These are phyloP conservation scores for Andrena cerasifolii DNA, from an alignment of 1,140 invertebrate genomes.

Conservation along the genomic window DNA sequence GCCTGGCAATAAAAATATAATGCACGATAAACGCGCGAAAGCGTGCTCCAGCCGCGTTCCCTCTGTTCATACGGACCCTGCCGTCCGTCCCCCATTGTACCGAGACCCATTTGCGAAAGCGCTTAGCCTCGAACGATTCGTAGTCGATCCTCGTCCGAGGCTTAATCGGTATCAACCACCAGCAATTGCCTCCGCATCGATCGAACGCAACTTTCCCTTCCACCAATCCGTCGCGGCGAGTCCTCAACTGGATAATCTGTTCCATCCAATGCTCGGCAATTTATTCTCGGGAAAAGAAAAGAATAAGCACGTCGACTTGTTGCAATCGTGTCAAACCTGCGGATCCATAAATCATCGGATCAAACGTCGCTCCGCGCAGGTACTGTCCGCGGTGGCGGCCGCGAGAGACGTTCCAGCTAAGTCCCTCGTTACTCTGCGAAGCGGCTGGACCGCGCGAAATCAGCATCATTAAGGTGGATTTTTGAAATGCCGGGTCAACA, in stretches of 20 bases:
- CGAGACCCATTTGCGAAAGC: constrained; percentile 59
- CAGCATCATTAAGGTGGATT: constrained; percentile 43
- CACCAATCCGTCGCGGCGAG: constrained; percentile 17
- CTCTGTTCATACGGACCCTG: constrained; percentile 32
- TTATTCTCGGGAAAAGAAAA: too few species aligned
- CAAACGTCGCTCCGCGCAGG: constrained; percentile 4
- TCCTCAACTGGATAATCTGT: neutral
- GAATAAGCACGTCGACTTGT: neutral
- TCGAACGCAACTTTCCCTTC: constrained; percentile 32
- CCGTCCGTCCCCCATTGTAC: constrained; percentile 42
- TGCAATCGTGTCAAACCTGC: constrained; percentile 22
- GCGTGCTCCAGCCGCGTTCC: constrained; percentile 36
- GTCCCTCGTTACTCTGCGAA: constrained; percentile 5
- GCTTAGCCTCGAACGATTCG: constrained; percentile 55
- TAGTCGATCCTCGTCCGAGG: constrained; percentile 44
- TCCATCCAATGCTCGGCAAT: neutral
- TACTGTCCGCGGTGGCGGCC: constrained; percentile 11
- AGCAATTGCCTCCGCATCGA: too few species aligned
- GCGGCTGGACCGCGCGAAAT: constrained; percentile 3
- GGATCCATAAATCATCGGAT: constrained; percentile 40
- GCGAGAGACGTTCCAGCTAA: constrained; percentile 8
- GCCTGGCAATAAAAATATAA: constrained; percentile 72
- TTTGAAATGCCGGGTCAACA: constrained; percentile 43
- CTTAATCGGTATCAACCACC: constrained; percentile 27
- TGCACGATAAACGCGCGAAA: constrained; percentile 69